These are phyloP conservation scores for Pelvicachromis taeniatus DNA, from an alignment of 2,113 vertebrate species.

Conservation along the genomic window DNA sequence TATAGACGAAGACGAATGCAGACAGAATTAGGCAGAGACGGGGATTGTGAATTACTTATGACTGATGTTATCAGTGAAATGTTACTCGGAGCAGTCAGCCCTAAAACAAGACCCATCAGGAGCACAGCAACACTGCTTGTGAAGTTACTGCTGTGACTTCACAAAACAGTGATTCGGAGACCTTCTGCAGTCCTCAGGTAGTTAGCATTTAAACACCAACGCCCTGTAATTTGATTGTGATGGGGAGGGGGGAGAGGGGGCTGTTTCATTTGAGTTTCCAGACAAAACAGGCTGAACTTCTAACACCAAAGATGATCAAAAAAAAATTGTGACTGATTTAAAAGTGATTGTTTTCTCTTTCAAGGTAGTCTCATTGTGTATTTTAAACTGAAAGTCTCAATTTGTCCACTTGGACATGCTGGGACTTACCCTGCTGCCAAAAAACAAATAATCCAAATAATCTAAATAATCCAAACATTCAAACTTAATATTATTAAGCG, in stretches of 20 bases:
- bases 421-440: too few species aligned
- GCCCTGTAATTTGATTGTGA: not conserved
- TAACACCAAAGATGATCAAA: not conserved
- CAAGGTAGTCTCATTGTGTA: not conserved
- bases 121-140: not conserved
- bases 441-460: too few species aligned
- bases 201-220: not conserved
- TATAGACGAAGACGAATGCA: not conserved
- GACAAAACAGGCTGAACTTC: not conserved
- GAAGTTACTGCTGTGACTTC: conserved; percentile 1
- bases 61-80: conserved; percentile 45
- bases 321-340: not conserved
- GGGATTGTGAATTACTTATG: not conserved
- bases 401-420: not conserved
- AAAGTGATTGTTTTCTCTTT: not conserved
- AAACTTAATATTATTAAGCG: too few species aligned
- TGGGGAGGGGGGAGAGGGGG: not conserved
- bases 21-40: not conserved
- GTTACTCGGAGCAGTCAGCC: conserved; percentile 20
- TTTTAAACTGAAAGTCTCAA: not conserved
- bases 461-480: too few species aligned
- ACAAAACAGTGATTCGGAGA: not conserved
- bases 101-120: conserved; percentile 27
- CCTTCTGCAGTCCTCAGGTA: not conserved
- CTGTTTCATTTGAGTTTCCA: not conserved